A percentile compares a stretch with the other conserved stretches of the same genome.
These are phyloP conservation scores for Portunus trituberculatus DNA, from an alignment of 1,140 invertebrate species.

Conservation along the genomic window DNA sequence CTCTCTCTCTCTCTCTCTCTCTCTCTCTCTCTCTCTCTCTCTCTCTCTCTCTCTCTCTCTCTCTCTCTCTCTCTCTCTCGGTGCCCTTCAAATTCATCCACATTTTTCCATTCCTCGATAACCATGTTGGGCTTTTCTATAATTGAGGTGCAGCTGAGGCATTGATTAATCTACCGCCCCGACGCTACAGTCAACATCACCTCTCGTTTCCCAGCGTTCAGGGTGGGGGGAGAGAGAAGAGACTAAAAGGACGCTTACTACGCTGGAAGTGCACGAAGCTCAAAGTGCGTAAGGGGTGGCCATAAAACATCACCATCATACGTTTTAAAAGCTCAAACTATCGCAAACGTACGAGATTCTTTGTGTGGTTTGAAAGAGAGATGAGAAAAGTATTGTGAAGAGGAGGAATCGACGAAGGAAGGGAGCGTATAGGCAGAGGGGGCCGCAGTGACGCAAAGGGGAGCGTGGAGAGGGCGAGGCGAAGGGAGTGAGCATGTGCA, in stretches of 20 bases:
- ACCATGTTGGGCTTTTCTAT: background rate
- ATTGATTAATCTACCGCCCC: background rate
- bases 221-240: too few relatives aligned
- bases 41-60: background rate
- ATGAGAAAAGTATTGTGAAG: background rate
- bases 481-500: conserved; percentile 35
- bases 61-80: background rate
- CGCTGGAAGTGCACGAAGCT: too few relatives aligned
- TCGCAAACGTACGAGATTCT: too few relatives aligned
- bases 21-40: background rate
- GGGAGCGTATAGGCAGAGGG: background rate
- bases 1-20: background rate
- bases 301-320: too few relatives aligned
- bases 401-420: background rate
- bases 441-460: background rate
- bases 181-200: background rate
- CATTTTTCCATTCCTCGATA: background rate
- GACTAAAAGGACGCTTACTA: background rate
- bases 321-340: too few relatives aligned
- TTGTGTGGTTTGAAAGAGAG: background rate
- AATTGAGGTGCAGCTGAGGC: background rate
- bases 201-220: too few relatives aligned
- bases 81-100: background rate
- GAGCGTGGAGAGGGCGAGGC: background rate
- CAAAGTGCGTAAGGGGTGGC: too few relatives aligned